These are phyloP conservation scores for Microcaecilia unicolor DNA, from an alignment of 2,797 vertebrate species.

Conservation along the genomic window DNA sequence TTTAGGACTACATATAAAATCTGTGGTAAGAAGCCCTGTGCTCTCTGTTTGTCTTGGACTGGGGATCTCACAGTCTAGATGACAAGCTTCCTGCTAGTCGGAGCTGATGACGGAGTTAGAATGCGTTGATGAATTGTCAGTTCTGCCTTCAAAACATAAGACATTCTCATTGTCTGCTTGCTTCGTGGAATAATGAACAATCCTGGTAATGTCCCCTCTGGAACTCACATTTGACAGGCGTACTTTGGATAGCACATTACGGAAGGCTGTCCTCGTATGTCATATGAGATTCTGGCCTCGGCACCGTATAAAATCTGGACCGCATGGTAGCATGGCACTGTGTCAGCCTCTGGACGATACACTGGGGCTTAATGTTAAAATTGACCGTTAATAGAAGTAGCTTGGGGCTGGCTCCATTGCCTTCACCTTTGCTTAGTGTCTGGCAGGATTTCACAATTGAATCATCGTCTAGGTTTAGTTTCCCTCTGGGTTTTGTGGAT, in stretches of 20 bases:
- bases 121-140: slow-evolving; percentile 27
- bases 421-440: slow-evolving; percentile 26
- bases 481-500: no score
- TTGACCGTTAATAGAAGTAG: no score
- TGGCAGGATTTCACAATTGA: slow-evolving; percentile 36
- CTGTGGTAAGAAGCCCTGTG: no score
- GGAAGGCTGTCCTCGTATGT: slow-evolving; percentile 11
- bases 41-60: slow-evolving; percentile 52
- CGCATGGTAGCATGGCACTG: slow-evolving; percentile 5
- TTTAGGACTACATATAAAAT: no score
- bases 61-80: slow-evolving; percentile 22
- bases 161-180: slow-evolving; percentile 18
- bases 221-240: not conserved
- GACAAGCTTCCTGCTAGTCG: slow-evolving; percentile 26
- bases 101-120: slow-evolving; percentile 27
- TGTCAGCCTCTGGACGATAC: slow-evolving; percentile 23
- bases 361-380: slow-evolving; percentile 23
- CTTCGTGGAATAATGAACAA: no score
- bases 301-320: slow-evolving; percentile 22
- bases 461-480: slow-evolving; percentile 31
- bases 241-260: slow-evolving; percentile 8
- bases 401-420: slow-evolving; percentile 39
- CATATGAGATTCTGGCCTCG: slow-evolving; percentile 13
- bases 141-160: slow-evolving; percentile 10
- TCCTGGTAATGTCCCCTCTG: no score